These are phyloP conservation scores for Psephotus haematonotus DNA, from an alignment of 2,113 vertebrate species.

Conservation along the genomic window DNA sequence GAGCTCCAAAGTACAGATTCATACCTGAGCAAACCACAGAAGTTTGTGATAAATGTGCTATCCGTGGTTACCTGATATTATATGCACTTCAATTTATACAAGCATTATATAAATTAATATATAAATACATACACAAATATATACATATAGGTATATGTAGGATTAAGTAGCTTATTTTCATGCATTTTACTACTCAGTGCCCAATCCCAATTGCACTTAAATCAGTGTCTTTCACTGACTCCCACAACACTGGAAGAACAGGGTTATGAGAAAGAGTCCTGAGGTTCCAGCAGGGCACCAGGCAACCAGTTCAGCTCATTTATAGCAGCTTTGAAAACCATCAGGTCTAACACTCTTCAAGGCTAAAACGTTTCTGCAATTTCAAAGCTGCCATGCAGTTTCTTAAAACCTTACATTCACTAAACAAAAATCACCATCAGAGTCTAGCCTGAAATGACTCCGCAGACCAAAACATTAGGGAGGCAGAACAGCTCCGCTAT, in stretches of 20 bases:
- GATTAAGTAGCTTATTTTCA: neutral
- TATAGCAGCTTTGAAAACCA: neutral
- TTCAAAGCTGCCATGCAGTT: neutral
- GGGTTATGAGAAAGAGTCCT: neutral
- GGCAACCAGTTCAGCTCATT: neutral
- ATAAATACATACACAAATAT: neutral
- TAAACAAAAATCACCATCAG: neutral
- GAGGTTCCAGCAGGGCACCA: neutral
- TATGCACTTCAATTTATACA: neutral
- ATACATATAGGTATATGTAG: neutral
- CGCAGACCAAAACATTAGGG: neutral
- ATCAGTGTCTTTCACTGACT: neutral
- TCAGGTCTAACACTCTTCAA: neutral
- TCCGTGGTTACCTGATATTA: accelerated
- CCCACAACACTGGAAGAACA: neutral
- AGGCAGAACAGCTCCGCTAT: neutral
- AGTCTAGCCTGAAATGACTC: conserved; percentile 44
- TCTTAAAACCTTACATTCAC: neutral
- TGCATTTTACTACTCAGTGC: neutral
- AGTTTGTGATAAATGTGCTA: neutral
- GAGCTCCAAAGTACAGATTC: neutral
- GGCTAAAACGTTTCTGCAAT: neutral
- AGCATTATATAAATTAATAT: neutral
- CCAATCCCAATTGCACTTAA: neutral
- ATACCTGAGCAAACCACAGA: neutral